Base-by-base conservation (phyloP, 1,140 invertebrate species). In the Heterodera carotae region DNA sequence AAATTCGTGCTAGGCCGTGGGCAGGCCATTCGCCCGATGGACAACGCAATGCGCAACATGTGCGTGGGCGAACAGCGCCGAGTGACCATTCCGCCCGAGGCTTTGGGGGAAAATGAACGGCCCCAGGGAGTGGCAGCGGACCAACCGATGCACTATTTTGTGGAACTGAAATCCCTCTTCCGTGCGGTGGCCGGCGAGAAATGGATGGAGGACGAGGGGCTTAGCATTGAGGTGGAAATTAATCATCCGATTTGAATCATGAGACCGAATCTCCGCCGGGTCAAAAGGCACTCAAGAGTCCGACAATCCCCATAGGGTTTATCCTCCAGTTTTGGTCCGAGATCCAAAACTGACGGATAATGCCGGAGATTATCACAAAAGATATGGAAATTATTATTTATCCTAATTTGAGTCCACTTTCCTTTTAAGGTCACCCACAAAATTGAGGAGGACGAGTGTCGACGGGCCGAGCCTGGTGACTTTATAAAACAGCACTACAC, bases 131-230 rank as follows among this genome's bases (percentile, higher is more conserved):
- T 75, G 48, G 53, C 66, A 27, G 67, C 78, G 68, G 79, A 66
- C 3, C 56, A 82, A 68, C 18, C 43, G 31, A 64, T 81, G 56
- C 33, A 84, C 33, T 82, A 80, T 31, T 81, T 83, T 83, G 86
- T 86, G 43, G 85, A 86, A 62, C 64, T 86, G 25, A 88, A 86
- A 69, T 78, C 68, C 59, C 81, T 86, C 39, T 86, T 88, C 77
- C 85, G 85, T 6, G 81, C 87, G 56, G 70, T 78, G 27, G 83
- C 85, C 6, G 85, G 85, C 68, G 85, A 86, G 22, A 76, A 68
- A 39, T 86, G 84, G 85, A 79, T 81, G 34, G 87, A 82, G n/a
- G 86, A 88, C 62, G 86, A 86, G 29, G 84, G 84, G 5, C 81
- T 85, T 48, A 77, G 74, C 56, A 87, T 85, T 75, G 79, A 86